Evolutionary conservation across 2,113 vertebrate genomes (phyloP).

Genomic region (Percina caprodes): DNA sequence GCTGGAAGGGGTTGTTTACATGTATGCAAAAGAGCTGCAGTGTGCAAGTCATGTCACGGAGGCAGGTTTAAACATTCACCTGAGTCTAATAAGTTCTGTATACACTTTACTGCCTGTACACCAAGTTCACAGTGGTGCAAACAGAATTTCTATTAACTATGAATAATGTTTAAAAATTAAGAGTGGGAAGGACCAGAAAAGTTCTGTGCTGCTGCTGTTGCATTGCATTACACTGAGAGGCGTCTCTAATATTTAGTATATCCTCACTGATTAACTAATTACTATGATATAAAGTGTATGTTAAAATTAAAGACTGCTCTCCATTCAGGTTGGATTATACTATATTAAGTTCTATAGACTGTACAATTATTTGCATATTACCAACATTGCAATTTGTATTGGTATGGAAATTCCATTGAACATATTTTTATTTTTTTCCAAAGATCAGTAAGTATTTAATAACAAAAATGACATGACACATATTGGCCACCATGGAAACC

Average conservation of each 20-base stretch:
- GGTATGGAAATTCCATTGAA: background rate
- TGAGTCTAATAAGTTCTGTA: background rate
- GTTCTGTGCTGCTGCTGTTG: background rate
- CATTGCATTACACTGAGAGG: background rate
- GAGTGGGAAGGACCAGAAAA: no score
- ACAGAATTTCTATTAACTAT: no score
- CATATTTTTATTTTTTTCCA: no score
- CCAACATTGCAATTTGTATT: no score
- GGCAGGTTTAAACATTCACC: slow-evolving; percentile 36
- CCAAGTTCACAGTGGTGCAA: background rate
- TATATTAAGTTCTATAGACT: background rate
- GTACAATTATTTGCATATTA: background rate
- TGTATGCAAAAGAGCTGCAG: slow-evolving; percentile 57
- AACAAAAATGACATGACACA: background rate
- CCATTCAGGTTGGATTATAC: background rate
- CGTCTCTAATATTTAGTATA: background rate
- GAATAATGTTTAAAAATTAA: no score
- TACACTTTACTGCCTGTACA: background rate
- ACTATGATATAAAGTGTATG: no score
- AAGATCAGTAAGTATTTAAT: background rate
- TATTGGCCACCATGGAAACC: background rate
- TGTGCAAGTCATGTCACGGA: background rate
- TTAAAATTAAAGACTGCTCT: background rate
- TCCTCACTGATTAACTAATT: background rate
- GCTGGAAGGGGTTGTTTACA: slow-evolving; percentile 45